phyloP scores from a whole-genome alignment of 2,797 vertebrate genomes.

The Harpagifer antarcticus region DNA sequence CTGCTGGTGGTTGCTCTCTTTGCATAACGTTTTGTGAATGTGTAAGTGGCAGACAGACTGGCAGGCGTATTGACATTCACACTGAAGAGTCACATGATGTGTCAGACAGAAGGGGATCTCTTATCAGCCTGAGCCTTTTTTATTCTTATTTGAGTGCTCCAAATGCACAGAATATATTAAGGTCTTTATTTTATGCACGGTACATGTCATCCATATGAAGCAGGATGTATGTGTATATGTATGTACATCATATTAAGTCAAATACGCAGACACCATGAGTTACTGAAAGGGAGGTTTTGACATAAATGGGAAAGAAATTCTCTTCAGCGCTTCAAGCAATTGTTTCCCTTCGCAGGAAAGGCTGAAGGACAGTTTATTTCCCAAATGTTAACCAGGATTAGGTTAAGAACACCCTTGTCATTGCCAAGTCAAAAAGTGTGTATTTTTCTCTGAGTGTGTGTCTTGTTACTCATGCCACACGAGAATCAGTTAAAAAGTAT shows the following conservation, averaged over 20 bases:
- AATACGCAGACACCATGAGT: constrained; percentile 1
- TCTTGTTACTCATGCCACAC: constrained; percentile 34
- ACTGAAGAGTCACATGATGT: constrained; percentile 25
- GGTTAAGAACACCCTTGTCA: constrained; percentile 46
- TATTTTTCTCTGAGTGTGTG: constrained; percentile 34
- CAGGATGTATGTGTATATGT: constrained; percentile 25
- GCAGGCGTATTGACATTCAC: constrained; percentile 22
- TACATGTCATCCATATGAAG: background rate
- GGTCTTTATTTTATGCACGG: constrained; percentile 22
- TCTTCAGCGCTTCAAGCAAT: constrained; percentile 36
- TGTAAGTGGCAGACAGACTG: constrained; percentile 28
- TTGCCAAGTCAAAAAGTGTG: constrained; percentile 45
- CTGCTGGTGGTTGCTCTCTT: background rate
- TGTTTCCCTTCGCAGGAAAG: constrained; percentile 34
- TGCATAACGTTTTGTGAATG: constrained; percentile 13
- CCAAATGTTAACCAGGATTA: constrained; percentile 66
- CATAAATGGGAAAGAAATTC: constrained; percentile 20
- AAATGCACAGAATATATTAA: constrained; percentile 7
- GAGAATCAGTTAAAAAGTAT: constrained; percentile 63
- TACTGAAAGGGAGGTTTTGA: background rate
- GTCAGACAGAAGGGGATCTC: constrained; percentile 5
- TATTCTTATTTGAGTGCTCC: constrained; percentile 12
- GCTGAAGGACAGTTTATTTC: constrained; percentile 63
- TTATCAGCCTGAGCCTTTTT: constrained; percentile 7
- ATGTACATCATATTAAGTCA: constrained; percentile 15